Evolutionary conservation across 1,140 invertebrate genomes (phyloP), one percentile per base, ranked within the genome.

Genomic region (Ganaspis sp.): DNA sequence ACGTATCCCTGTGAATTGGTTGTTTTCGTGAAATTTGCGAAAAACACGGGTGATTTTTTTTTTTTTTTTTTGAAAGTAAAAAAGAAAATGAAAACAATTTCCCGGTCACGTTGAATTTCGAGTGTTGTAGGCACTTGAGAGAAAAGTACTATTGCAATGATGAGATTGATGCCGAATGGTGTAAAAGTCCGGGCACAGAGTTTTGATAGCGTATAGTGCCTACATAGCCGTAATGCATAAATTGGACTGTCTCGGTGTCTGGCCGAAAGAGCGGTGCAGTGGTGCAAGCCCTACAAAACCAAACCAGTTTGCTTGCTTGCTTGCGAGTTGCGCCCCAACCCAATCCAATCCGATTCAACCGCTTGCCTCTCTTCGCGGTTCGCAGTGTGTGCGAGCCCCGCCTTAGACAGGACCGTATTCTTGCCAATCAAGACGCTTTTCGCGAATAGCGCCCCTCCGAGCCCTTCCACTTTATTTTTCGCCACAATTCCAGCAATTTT

Each of bases 181-280:
- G 80, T 85, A 82, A 85, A 87, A 84, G 85, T 87, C 85, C 87
- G 87, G 87, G 86, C 86, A 85, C 85, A 87, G 85, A 80, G 87
- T 88, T 87, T 87, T 85, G 87, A 86, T 87, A 85, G 88, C 89
- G 85, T 90, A 86, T 90, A 88, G 89, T 91, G 89, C 90, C 90
- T 91, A 91, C 90, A 91, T 91, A 91, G 89, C 89, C 90, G 90
- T 91, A 89, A 91, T 90, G 90, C 90, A 91, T 91, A 91, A 91
- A 91, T 91, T 91, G 89, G 90, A 91, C 90, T 91, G 90, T 86
- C 89, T 88, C 85, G 86, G 90, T 91, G 90, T 86, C 89, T 88
- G 84, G 86, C 88, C 86, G 84, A 88, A 88, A 86, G 87, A 90
- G 85, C 89, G 90, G 83, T 91, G 90, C 90, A 91, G 84, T 86